Conservation (phyloP, 2,888 invertebrate species). For the Drepana falcataria region DNA sequence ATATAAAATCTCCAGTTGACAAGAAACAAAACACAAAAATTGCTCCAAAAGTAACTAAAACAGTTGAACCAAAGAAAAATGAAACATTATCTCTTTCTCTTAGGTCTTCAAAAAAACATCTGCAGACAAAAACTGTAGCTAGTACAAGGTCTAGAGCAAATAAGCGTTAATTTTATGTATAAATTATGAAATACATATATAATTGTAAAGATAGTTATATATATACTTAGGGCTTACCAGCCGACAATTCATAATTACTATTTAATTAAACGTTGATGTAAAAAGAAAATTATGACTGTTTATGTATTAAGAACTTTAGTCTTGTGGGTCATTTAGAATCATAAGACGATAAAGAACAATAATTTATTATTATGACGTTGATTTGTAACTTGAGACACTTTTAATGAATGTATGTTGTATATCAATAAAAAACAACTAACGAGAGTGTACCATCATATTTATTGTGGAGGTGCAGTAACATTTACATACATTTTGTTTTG, state of each 20-base stretch:
- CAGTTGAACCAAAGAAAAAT: background rate
- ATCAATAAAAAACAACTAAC: too few relatives aligned
- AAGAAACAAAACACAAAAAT: background rate
- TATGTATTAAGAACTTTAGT: too few relatives aligned
- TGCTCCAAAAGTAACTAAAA: background rate
- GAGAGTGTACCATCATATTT: too few relatives aligned
- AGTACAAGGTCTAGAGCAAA: background rate
- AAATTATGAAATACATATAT: background rate
- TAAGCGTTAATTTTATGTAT: background rate
- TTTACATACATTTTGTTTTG: background rate
- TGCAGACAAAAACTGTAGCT: background rate
- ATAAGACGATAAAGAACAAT: too few relatives aligned
- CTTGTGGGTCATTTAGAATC: too few relatives aligned
- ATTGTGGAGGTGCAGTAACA: too few relatives aligned
- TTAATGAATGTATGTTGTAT: too few relatives aligned
- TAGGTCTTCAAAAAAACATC: background rate
- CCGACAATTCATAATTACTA: background rate
- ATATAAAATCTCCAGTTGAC: conserved; percentile 7
- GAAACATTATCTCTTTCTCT: too few relatives aligned
- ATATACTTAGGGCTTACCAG: too few relatives aligned
- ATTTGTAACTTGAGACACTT: too few relatives aligned
- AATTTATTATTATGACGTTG: too few relatives aligned
- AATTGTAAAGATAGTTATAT: background rate
- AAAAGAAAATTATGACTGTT: too few relatives aligned
- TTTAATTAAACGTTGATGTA: background rate